Conservation (phyloP, 2,888 invertebrate species). For the Allophyes oxyacanthae region DNA sequence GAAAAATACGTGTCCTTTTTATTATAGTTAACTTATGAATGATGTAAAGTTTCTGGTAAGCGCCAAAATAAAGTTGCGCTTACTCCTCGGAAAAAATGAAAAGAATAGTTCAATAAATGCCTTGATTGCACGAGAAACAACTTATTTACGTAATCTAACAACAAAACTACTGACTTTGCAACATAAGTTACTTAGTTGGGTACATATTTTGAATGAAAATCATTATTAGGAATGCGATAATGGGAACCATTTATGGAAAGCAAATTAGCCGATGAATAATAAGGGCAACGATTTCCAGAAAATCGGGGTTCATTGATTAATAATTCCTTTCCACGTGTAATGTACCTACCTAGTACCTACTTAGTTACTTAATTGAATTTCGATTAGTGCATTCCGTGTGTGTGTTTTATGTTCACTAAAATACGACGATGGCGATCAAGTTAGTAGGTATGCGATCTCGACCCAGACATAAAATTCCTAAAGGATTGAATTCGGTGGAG, state of each 20-base stretch:
- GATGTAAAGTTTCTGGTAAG: slow-evolving; percentile 17
- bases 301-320: background rate
- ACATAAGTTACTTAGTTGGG: no score
- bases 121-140: background rate
- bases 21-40: slow-evolving; percentile 16
- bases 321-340: slow-evolving; percentile 7
- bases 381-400: slow-evolving; percentile 1
- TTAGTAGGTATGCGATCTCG: slow-evolving; percentile 21
- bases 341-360: slow-evolving; percentile 9
- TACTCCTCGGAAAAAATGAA: slow-evolving; percentile 3
- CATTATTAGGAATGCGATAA: slow-evolving; percentile 6
- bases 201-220: background rate
- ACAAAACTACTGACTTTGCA: no score
- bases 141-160: no score
- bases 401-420: slow-evolving; percentile 5
- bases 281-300: slow-evolving; percentile 4
- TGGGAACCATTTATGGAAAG: slow-evolving; percentile 21
- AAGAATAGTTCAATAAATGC: slow-evolving; percentile 1
- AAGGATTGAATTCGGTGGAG: slow-evolving; percentile 18
- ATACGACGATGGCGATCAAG: background rate
- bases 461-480: slow-evolving; percentile 28
- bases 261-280: slow-evolving; percentile 11
- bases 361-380: slow-evolving; percentile 7
- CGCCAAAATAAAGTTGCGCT: slow-evolving; percentile 18
- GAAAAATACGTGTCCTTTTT: no score